phyloP scores from a whole-genome alignment of 2,888 invertebrate genomes.

The Dromius quadrimaculatus region DNA sequence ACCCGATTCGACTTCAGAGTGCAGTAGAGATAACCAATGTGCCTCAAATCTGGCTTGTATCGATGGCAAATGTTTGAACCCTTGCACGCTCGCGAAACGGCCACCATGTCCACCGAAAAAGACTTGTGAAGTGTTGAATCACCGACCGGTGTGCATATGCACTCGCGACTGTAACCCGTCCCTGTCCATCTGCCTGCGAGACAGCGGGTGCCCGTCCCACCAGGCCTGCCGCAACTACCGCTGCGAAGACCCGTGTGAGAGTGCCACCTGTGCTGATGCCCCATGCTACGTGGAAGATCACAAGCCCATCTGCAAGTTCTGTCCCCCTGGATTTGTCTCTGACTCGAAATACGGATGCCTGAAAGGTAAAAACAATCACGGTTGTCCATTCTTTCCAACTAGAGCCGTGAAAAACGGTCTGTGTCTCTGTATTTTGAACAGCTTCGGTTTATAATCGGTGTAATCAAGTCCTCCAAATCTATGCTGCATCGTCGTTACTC shows the following conservation, averaged over 20 bases:
- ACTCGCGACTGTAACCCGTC: conserved; percentile 88
- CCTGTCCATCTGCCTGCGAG: conserved; percentile 88
- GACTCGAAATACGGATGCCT: conserved; percentile 94
- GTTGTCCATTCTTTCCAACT: conserved; percentile 19
- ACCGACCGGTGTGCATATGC: conserved; percentile 88
- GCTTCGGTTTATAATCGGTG: conserved; percentile 47
- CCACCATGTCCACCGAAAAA: conserved; percentile 85
- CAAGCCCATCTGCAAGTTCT: conserved; percentile 95
- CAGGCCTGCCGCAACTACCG: conserved; percentile 89
- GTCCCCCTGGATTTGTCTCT: conserved; percentile 92
- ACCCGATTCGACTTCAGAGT: conserved; percentile 80
- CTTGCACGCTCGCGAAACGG: conserved; percentile 76
- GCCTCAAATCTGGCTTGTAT: conserved; percentile 88
- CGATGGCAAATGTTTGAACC: conserved; percentile 86
- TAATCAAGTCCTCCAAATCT: conserved; percentile 40
- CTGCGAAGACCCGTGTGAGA: conserved; percentile 91
- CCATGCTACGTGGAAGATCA: conserved; percentile 96
- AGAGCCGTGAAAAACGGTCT: conserved; percentile 18
- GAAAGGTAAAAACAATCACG: conserved; percentile 82
- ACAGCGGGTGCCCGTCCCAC: conserved; percentile 87
- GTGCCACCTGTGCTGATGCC: conserved; percentile 85
- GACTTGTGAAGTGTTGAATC: conserved; percentile 88
- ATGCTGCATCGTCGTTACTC: conserved; percentile 39
- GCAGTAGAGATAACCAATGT: conserved; percentile 85
- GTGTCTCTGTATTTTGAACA: conserved; percentile 46